Conservation (phyloP, 2,888 invertebrate species). For the Chrysolina oricalcia region DNA sequence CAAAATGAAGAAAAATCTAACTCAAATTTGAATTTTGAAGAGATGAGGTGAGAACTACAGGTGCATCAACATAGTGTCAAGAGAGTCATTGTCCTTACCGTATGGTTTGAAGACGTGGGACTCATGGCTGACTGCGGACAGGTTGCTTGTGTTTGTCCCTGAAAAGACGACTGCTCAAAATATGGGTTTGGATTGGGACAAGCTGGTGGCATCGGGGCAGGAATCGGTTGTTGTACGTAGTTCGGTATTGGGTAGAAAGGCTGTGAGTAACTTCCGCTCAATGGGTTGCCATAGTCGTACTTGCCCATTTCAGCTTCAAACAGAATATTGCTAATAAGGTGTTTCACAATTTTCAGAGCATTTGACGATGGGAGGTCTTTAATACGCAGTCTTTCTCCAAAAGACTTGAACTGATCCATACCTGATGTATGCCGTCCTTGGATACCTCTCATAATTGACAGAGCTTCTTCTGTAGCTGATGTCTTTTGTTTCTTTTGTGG, state of each 20-base stretch:
- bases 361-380: too few species aligned
- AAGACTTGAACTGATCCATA: too few species aligned
- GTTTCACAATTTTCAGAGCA: too few species aligned
- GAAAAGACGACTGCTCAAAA: constrained; percentile 26
- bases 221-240: constrained; percentile 5
- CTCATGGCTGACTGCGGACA: constrained; percentile 21
- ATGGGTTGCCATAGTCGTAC: constrained; percentile 31
- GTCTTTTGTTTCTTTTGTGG: not conserved
- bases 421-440: too few species aligned
- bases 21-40: constrained; percentile 24
- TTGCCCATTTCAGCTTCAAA: constrained; percentile 42
- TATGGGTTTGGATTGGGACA: constrained; percentile 26
- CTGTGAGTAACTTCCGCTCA: constrained; percentile 23
- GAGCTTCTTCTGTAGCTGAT: too few species aligned
- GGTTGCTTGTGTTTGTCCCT: constrained; percentile 23
- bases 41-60: constrained; percentile 1
- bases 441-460: too few species aligned
- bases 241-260: constrained; percentile 22
- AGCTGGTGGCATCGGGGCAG: constrained; percentile 8
- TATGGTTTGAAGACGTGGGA: constrained; percentile 27
- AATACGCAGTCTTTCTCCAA: too few species aligned
- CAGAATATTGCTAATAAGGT: constrained; percentile 24
- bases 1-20: constrained; percentile 10
- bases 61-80: constrained; percentile 36
- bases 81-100: constrained; percentile 30